Evolutionary conservation across 2,888 invertebrate genomes (phyloP), one percentile per base, ranked within the genome.

Genomic region (Clepsis dumicolana): DNA sequence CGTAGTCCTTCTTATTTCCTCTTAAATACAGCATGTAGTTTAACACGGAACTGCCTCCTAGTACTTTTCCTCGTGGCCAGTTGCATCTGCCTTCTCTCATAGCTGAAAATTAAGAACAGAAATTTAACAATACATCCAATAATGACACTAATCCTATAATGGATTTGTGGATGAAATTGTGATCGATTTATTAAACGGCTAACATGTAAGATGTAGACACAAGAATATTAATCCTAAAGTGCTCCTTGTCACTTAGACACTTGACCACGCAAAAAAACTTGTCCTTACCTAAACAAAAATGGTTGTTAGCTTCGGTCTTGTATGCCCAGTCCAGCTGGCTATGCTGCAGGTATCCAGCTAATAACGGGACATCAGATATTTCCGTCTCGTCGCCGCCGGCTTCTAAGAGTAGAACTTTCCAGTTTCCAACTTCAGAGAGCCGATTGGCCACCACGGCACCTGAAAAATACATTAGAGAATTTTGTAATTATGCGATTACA

Each of bases 1-100:
- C 98, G 86, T 98, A 99, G 85, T 99, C 99, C 74, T 95, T 95
- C 75, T 95, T 96, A 84, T 98, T 98, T 0, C 98, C 99, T 65
- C 98, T 94, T 3, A 98, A 90, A 80, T 98, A 98, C 0, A 98
- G 90, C 98, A 98, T 98, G 86, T 97, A 98, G 87, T 98, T 98
- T 0, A 98, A 93, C 0, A 98, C 97, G 38, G 97, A 97, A 14
- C 97, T 97, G 0, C 98, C 98, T 0, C 98, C 98, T 1, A 98
- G 94, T 0, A 98, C 98, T 86, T 98, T 98, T 0, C 98, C 98
- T 21, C 99, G 94, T 0, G 98, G 98, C 98, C 98, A 98, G 87
- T 98, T 98, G 85, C 98, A 98, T 32, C 98, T 94, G 7, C 96
- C 96, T 38, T 96, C 95, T 78, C 96, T 96, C 97, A 98, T 97